Conservation (phyloP, 2,888 invertebrate species). For the Augochlorella aurata region DNA sequence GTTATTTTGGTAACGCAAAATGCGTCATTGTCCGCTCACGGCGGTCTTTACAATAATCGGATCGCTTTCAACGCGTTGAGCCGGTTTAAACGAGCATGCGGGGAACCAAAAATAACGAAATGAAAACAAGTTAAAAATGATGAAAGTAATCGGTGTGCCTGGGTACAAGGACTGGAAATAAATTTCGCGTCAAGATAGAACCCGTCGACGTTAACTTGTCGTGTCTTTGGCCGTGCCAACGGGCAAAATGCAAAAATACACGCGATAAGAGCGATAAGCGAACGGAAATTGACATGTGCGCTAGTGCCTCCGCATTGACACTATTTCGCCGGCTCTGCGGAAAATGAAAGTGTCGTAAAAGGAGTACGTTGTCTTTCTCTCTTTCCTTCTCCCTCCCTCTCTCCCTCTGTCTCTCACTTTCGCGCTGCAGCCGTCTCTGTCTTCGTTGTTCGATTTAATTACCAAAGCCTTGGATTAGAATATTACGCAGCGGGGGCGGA, state of each 20-base stretch:
- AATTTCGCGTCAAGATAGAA: conserved; percentile 14
- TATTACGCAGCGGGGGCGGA: neutral
- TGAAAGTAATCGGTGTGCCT: neutral
- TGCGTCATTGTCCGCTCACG: neutral
- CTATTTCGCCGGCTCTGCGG: conserved; percentile 26
- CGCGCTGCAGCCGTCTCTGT: neutral
- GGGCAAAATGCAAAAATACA: neutral
- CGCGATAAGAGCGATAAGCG: neutral
- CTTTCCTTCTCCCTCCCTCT: neutral
- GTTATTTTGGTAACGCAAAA: neutral
- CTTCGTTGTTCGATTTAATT: conserved; percentile 1
- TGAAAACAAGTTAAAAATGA: neutral
- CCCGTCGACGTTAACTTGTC: neutral
- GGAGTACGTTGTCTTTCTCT: neutral
- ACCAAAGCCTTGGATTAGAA: neutral
- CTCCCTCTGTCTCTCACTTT: neutral
- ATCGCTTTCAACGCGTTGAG: neutral
- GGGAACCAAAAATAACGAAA: neutral
- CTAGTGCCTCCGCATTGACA: conserved; percentile 15
- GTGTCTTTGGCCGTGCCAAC: neutral
- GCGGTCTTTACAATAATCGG: neutral
- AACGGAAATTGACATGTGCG: conserved; percentile 13
- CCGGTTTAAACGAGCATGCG: neutral
- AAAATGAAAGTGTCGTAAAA: conserved; percentile 34
- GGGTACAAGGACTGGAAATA: conserved; percentile 24